Conservation (phyloP, 2,113 vertebrate genomes). For the Paralichthys olivaceus region DNA sequence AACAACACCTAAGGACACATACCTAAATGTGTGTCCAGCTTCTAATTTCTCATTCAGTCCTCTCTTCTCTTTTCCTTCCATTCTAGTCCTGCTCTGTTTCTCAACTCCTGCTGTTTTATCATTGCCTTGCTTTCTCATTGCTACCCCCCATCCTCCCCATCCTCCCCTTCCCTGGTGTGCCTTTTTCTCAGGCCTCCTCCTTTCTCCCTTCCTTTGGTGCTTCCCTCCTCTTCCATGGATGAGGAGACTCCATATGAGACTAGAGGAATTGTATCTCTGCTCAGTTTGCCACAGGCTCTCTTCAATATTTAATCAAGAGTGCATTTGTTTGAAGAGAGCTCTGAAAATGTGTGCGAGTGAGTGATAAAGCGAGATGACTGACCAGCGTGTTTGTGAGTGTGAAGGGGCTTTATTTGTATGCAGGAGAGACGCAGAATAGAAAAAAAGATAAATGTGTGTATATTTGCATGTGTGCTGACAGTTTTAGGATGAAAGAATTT, state of each 20-base stretch:
- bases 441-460: slow-evolving; percentile 36
- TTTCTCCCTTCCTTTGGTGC: slow-evolving; percentile 3
- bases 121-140: not conserved
- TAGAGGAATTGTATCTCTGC: slow-evolving; percentile 64
- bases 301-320: slow-evolving; percentile 84
- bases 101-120: slow-evolving; percentile 9
- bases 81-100: slow-evolving; percentile 22
- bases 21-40: not conserved
- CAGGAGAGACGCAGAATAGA: slow-evolving; percentile 9
- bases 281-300: slow-evolving; percentile 66
- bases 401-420: slow-evolving; percentile 55
- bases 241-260: slow-evolving; percentile 53
- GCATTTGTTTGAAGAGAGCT: slow-evolving; percentile 78
- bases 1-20: no score
- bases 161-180: slow-evolving; percentile 4
- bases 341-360: slow-evolving; percentile 64
- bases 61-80: slow-evolving; percentile 1
- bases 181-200: slow-evolving; percentile 4
- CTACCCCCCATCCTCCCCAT: slow-evolving; percentile 10
- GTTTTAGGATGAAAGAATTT: slow-evolving; percentile 74
- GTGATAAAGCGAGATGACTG: slow-evolving; percentile 63
- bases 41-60: not conserved
- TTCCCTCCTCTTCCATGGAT: slow-evolving; percentile 10
- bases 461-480: slow-evolving; percentile 56
- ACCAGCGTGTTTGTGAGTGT: slow-evolving; percentile 42